Evolutionary conservation across 2,797 vertebrate species (phyloP), one percentile per base, ranked within the genome.

Genomic region (Myotis planiceps): DNA sequence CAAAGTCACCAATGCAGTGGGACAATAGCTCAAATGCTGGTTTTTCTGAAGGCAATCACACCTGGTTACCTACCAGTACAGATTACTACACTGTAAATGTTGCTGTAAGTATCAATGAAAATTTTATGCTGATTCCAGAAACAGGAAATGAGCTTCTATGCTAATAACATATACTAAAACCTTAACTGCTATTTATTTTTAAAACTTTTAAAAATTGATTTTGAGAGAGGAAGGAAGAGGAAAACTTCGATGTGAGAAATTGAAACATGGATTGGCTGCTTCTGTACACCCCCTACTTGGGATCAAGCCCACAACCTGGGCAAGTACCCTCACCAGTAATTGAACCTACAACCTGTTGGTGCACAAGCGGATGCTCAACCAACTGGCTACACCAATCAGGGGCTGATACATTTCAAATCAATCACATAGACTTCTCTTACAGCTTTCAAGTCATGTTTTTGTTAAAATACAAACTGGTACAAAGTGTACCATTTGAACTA

Each of bases 1-100:
- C 99, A 97, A 99, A 99, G 93, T 99, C 99, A 25, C 99, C 99
- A 2, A 99, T 99, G 99, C 99, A 99, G 98, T 99, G 99, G 99
- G 99, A 98, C 32, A 94, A 82, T 37, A 96, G 82, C 23, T 47
- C 84, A 58, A 99, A 99, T 2, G 99, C 99, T 86, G 99, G 99
- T 37, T 99, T 99, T 96, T 99, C 98, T 91, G 97, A 98, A 60
- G 98, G 97, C 80, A 99, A 98, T 93, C 89, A 87, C 49, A 99
- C 98, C 55, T 99, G 99, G 99, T 94, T 99, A 95, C 99, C 99
- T 7, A 93, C 99, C 18, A 98, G 99, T 94, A 97, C 99, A 0
- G 94, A 99, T 96, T 99, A 99, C 95, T 21, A 51, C 21, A 98
- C 95, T 0, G 83, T 99, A 88, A 99, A 99, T 47, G 99, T 99